Base-by-base conservation (phyloP, 2,888 invertebrate genomes). In the Alitta virens region DNA sequence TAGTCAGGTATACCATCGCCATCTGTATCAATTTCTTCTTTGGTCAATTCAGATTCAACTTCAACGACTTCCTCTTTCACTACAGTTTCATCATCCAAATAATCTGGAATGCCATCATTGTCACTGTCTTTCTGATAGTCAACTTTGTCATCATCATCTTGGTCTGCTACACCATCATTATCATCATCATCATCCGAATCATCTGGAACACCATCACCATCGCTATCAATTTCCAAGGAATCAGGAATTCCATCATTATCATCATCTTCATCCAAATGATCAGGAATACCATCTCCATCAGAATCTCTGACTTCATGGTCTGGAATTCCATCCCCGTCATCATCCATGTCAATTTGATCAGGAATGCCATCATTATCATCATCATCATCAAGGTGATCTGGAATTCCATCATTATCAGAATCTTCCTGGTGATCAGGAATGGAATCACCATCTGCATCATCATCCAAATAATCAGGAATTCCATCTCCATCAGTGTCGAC, bases 301-400 rank as follows among this genome's bases (percentile, higher is more conserved):
- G 43, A 58, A 60, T 67, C 67, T 2, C 56, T 42, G 23, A 63
- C 59, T 5, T 60, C 23, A 38, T 65, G 21, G 50, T 75, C 74
- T 14, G 76, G 76, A 43, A 77, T 72, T 5, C 75, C 76, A 68
- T 77, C 74, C 7, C 74, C 74, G 70, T 76, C 75, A 26, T 58
- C 60, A 50, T 75, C 70, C 26, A 64, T 65, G 54, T 74, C 72
- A 1, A 68, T 21, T 33, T 52, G 38, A 53, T 64, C 65, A 33
- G 74, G 74, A 40, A 74, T 72, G 7, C 74, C 75, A 67, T 76
- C 76, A 53, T 66, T 67, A 59, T 76, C 75, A 50, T 70, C 66
- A 62, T 67, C 66, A 14, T 38, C 38, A 27, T 69, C 68, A 21
- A 60, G 21, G 26, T 60, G 21, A 65, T 70, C 69, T 14, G 63